phyloP scores from a whole-genome alignment of 2,797 vertebrate species.

The Spheniscus humboldti region DNA sequence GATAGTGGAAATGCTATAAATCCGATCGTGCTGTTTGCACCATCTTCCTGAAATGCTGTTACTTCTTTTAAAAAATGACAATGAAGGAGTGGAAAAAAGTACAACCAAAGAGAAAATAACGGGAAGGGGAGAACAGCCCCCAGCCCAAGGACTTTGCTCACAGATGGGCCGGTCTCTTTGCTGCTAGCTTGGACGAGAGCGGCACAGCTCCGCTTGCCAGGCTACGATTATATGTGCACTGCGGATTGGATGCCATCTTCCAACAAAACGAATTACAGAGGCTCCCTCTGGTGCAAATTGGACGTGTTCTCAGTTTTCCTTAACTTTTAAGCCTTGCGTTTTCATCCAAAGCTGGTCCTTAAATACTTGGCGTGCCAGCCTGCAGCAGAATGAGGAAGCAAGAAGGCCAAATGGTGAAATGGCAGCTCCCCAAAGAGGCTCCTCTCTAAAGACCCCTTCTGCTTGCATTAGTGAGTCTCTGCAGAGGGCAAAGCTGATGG shows the following conservation, averaged over 20 bases:
- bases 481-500: not conserved
- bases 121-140: not conserved
- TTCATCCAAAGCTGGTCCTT: constrained; percentile 12
- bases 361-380: not conserved
- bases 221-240: not conserved
- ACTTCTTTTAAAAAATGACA: not conserved
- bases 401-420: constrained; percentile 24
- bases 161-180: constrained; percentile 29
- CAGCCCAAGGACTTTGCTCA: not conserved
- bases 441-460: constrained; percentile 9
- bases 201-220: not conserved
- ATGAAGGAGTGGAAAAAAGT: not conserved
- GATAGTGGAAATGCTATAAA: constrained; percentile 8
- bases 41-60: not conserved
- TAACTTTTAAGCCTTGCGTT: not conserved
- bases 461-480: not conserved
- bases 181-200: not conserved
- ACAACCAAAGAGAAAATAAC: not conserved
- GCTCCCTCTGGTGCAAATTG: constrained; percentile 25
- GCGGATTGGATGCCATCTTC: not conserved
- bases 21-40: not conserved
- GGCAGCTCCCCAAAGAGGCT: constrained; percentile 9
- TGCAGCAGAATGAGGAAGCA: not conserved
- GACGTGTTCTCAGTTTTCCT: not conserved
- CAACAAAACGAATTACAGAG: constrained; percentile 13